Base-by-base conservation (phyloP, 2,888 invertebrate genomes). In the Eucriotettix oculatus region DNA sequence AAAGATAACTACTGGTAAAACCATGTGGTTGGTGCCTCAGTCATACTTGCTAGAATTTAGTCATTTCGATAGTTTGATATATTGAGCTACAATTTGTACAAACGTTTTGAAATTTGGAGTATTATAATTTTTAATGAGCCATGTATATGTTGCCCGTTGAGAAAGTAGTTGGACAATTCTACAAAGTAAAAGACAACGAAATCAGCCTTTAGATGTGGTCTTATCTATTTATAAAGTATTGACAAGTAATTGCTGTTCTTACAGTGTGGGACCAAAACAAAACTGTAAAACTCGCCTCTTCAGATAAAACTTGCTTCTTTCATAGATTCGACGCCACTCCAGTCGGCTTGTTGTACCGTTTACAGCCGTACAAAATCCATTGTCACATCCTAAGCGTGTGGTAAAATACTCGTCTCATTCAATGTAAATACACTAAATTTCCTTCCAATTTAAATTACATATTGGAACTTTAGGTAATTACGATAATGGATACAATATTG, bases 201-300 rank as follows among this genome's bases (percentile, higher is more conserved):
- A 55, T 29, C 42, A 55, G 55, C 55, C 55, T 55, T n/a, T 55
- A 53, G 42, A 40, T 55, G 55, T 55, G 55, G 40, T 55, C 55
- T 55, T 29, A 55, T 41, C n/a, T 41, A 55, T 41, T n/a, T 42
- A 10, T 41, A n/a, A 55, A 55, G 14, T 48, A 48, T 48, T 14
- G n/a, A n/a, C n/a, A 48, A n/a, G n/a, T 48, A 14, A 48, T 48
- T 48, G 9, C 48, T 48, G 48, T 29, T 29, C 2, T 48, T 48
- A 48, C 48, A 14, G 48, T 48, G 14, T 5, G 48, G 48, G 48
- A 48, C 48, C 48, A 48, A 48, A 29, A 29, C 29, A 29, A 29
- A 29, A 29, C 29, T 29, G 29, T 29, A 29, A 29, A 29, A 29
- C 29, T 29, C 29, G 2, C 29, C 29, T 29, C 29, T 29, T 29